phyloP scores from a whole-genome alignment of 53 echinoderm and acorn worm genomes.

The Paracentrotus lividus region DNA sequence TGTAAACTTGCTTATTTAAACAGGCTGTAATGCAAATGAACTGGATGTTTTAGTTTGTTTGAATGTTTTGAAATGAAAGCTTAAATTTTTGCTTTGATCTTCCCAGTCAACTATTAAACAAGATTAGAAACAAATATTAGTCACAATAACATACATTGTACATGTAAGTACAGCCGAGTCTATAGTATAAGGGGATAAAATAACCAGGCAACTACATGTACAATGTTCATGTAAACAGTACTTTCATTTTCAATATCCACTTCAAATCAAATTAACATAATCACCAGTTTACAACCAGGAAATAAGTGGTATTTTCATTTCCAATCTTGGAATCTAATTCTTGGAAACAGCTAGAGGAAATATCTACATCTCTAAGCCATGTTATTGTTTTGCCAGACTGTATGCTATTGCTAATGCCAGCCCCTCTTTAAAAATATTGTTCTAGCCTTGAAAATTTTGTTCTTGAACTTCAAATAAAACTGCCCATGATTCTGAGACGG shows the following conservation, averaged over 20 bases:
- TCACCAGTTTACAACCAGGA: not conserved
- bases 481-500: not conserved
- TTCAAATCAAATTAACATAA: not conserved
- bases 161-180: no score
- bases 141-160: not conserved
- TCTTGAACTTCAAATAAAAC: not conserved
- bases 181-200: no score
- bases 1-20: no score
- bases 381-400: conserved; percentile 15
- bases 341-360: not conserved
- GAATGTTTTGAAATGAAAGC: no score
- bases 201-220: no score
- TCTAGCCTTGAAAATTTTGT: not conserved
- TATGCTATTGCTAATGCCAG: no score
- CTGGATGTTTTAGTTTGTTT: no score
- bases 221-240: not conserved
- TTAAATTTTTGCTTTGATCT: not conserved
- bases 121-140: no score
- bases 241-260: not conserved
- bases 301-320: not conserved
- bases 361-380: not conserved
- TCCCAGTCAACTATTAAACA: not conserved
- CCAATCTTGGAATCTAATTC: not conserved
- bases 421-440: no score
- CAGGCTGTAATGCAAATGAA: no score